Evolutionary conservation across 2,797 vertebrate genomes (phyloP), one percentile per base, ranked within the genome.

Genomic region (Pogonophryne albipinna): DNA sequence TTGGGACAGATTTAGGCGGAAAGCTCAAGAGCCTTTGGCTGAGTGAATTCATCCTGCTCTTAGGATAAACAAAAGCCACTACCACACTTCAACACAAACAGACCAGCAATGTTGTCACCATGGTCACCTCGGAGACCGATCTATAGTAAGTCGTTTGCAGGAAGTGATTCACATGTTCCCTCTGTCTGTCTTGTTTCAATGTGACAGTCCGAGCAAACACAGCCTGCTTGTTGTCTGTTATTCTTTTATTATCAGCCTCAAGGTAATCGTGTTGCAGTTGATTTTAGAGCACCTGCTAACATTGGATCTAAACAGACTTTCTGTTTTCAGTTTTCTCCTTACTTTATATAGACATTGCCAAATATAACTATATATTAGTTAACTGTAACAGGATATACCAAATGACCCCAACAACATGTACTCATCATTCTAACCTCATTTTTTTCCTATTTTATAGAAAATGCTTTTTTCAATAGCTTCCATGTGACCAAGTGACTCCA

Each of bases 151-250:
- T 68, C 66, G 74, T 79, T 71, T 52, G 60, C 51, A 85, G 82
- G 84, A 91, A 82, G 74, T 85, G 85, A 89, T 85, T 87, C 85
- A 83, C 67, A 76, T 61, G 65, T 61, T 85, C 83, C 80, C 51
- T 45, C 60, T 59, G 67, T 67, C 85, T 87, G 87, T 31, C 59
- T 64, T 55, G 14, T 85, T 34, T 87, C 76, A 74, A 10, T 52
- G 66, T 82, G 83, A 82, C 79, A 85, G 83, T 76, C 57, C 4
- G 10, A 78, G 79, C 15, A 6, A 57, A 67, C 65, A 53, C 46
- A 67, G 66, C 16, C 63, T 47, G n/a, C 59, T n/a, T 62, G 59
- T 74, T 66, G 61, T 78, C 81, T 74, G 38, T 85, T 74, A 51
- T 82, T 45, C 59, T 72, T 61, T 70, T 65, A 11, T 51, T 77